Base-by-base conservation (phyloP, 2,797 vertebrate genomes). In the Smutsia temminckii region DNA sequence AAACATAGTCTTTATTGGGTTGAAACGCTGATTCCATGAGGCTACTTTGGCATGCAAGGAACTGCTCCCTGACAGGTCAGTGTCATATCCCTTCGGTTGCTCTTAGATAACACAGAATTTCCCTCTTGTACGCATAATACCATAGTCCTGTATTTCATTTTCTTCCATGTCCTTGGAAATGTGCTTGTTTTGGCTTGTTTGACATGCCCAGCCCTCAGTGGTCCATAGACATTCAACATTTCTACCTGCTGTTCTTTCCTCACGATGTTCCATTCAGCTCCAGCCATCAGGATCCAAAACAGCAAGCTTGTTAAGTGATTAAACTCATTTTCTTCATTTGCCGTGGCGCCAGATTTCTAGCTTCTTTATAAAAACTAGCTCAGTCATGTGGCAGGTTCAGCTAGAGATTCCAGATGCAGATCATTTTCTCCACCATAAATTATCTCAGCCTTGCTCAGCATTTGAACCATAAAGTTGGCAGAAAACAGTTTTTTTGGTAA, bases 321-420 rank as follows among this genome's bases (percentile, higher is more conserved):
- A 98, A 98, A 98, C 98, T 99, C 93, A 99, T 99, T 99, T 99
- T 99, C 98, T 97, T 98, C 98, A 98, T 98, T 98, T 98, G 98
- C 98, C 23, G 96, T 98, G 98, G 99, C 97, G 98, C 99, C 99
- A 98, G 98, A 97, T 96, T 98, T 98, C 98, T 98, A 98, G 95
- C 97, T 98, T 98, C 98, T 99, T 98, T 98, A 98, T 98, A 98
- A 98, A 98, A 99, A 98, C 97, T 94, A 97, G 97, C 97, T 98
- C 98, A 98, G 98, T 98, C 98, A 98, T 97, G 98, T 64, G 85
- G 98, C 98, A 98, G 97, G 83, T 96, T 97, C 97, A 98, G 97
- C 84, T 95, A 96, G 96, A 98, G 98, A 98, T 98, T 98, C 98
- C 98, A 98, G 98, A 98, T 98, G 97, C 95, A 98, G 97, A 98